Conservation (phyloP, 1,140 invertebrate species). For the Trichonephila clavata region DNA sequence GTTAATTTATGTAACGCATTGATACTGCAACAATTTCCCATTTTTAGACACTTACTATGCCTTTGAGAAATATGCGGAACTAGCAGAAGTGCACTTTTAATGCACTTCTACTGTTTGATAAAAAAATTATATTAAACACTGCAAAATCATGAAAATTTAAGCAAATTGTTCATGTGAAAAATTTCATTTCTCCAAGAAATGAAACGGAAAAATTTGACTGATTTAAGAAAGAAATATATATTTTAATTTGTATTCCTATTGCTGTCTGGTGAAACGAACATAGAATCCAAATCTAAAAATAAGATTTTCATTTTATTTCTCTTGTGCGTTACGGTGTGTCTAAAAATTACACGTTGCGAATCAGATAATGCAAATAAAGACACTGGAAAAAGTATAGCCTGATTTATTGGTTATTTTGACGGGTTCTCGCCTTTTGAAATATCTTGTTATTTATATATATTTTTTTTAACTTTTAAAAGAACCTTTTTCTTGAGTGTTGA, state of each 20-base stretch:
- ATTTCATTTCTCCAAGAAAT: neutral
- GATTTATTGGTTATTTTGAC: neutral
- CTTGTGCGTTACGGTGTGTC: neutral
- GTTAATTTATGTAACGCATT: too few relatives aligned
- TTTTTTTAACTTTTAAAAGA: neutral
- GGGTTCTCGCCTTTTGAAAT: neutral
- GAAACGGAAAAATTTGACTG: neutral
- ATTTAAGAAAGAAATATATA: too few relatives aligned
- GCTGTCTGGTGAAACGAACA: neutral
- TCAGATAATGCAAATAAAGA: conserved; percentile 45
- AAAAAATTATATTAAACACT: too few relatives aligned
- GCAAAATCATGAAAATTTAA: too few relatives aligned
- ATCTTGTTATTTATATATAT: neutral
- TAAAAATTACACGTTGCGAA: conserved; percentile 34
- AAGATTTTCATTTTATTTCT: neutral
- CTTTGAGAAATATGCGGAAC: too few relatives aligned
- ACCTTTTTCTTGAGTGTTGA: neutral
- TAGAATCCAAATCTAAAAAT: neutral
- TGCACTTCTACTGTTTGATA: too few relatives aligned
- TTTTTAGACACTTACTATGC: too few relatives aligned
- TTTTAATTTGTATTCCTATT: neutral
- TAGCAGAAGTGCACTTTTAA: too few relatives aligned
- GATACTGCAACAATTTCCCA: too few relatives aligned
- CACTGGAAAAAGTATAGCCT: neutral
- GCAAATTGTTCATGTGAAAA: neutral